Base-by-base conservation (phyloP, 2,888 invertebrate species). In the Drosophila colorata region DNA sequence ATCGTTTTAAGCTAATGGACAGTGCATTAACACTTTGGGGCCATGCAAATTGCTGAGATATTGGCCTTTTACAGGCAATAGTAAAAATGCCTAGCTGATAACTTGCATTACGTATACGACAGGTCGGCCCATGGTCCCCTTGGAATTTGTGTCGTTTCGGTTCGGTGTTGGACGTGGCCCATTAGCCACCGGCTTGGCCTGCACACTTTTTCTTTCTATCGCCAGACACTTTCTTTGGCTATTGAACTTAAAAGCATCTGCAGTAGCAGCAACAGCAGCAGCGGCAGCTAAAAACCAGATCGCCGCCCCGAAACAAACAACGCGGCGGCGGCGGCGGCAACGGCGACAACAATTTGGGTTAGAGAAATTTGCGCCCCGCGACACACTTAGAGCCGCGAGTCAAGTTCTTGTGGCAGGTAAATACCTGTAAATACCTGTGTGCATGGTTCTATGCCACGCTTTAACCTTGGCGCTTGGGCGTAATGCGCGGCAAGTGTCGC, bases 361-460 rank as follows among this genome's bases (percentile, higher is more conserved):
- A 88, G 85, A 88, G 85, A 85, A 85, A 85, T 85, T 86, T 80
- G 83, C 83, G 86, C 87, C 87, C 75, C 85, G 53, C 76, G 85
- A 87, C 83, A 87, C 78, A 83, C 67, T 81, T 81, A 47, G 23
- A 41, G 35, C 40, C 48, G 43, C 59, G 52, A 56, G 69, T 66
- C 61, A 52, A 72, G 80, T 81, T 85, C 83, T 86, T 86, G 74
- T 70, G 81, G 78, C 84, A 81, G 47, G 57, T 59, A 46, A 52
- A 53, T 63, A 73, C 52, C 52, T 11, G 35, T 51, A 53, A 53
- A 41, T 53, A 31, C 33, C 40, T 20, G 28, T 51, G 40, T 51
- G 43, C 44, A 37, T 48, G 57, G 76, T 83, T 87, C 87, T 83
- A 76, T 87, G 82, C 78, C 81, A 75, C 69, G 87, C 75, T 81